Conservation (phyloP, 2,113 vertebrate species). For the Peucedramus taeniatus region DNA sequence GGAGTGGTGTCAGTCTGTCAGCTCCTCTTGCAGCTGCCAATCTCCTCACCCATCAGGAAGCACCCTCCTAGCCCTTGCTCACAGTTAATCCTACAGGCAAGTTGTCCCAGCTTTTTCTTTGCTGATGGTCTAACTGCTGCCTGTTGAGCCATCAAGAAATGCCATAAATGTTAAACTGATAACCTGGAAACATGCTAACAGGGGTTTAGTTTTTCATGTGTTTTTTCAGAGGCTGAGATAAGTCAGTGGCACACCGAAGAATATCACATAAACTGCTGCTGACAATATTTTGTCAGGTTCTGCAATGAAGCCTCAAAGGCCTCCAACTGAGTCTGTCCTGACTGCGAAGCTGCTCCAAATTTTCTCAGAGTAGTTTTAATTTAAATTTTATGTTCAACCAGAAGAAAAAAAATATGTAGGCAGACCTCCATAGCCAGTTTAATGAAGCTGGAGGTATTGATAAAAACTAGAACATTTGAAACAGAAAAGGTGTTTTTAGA, state of each 20-base stretch:
- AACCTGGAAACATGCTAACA: neutral
- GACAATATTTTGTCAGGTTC: neutral
- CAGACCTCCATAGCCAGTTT: neutral
- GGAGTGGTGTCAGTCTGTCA: neutral
- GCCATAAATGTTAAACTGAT: neutral
- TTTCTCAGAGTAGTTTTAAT: constrained; percentile 3
- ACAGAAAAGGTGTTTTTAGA: neutral
- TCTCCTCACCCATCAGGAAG: neutral
- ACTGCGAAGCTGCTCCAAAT: neutral
- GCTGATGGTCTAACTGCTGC: neutral
- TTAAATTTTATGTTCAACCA: constrained; percentile 10
- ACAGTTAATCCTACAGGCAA: neutral
- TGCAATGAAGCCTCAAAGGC: neutral
- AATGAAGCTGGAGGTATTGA: neutral
- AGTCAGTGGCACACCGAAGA: accelerated
- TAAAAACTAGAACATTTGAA: neutral
- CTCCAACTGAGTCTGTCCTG: neutral
- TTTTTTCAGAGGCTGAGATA: neutral
- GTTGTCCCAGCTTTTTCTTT: neutral
- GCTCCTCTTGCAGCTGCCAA: neutral
- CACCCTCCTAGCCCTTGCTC: neutral
- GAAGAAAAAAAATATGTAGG: neutral
- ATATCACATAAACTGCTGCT: neutral
- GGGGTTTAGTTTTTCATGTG: accelerated
- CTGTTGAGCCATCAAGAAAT: neutral